A percentile compares a stretch with the other conserved stretches of the same genome.
Evolutionary conservation across 2,888 invertebrate species (phyloP).

Genomic region (Parapristionchus giblindavisi): DNA sequence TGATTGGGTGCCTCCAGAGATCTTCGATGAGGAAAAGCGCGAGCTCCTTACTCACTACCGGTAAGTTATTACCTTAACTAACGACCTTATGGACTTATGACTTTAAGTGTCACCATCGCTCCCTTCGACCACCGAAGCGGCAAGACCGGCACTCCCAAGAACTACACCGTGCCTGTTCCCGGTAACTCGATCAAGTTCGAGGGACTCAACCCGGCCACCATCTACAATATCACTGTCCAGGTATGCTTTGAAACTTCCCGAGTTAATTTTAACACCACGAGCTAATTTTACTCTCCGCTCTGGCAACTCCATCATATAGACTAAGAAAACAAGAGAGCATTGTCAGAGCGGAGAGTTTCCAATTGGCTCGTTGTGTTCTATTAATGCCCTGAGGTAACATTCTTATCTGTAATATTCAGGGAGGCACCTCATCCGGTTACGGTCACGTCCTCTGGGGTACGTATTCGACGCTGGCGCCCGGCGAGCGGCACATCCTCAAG

Average conservation of each 20-base stretch:
- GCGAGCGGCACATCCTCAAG: slow-evolving; percentile 66
- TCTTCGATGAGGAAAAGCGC: slow-evolving; percentile 63
- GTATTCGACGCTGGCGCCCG: slow-evolving; percentile 68
- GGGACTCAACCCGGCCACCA: slow-evolving; percentile 65
- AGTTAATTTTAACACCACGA: background rate
- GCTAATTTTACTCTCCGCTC: too few species aligned
- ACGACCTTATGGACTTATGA: background rate
- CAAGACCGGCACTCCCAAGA: slow-evolving; percentile 61
- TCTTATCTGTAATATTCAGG: too few species aligned
- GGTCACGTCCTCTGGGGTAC: slow-evolving; percentile 69
- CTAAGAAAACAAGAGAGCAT: too few species aligned
- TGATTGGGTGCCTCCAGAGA: slow-evolving; percentile 67
- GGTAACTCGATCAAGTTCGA: slow-evolving; percentile 67
- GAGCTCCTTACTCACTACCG: slow-evolving; percentile 69
- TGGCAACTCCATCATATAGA: too few species aligned
- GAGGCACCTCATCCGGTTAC: slow-evolving; percentile 68
- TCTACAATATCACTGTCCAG: slow-evolving; percentile 70
- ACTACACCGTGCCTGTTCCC: slow-evolving; percentile 66
- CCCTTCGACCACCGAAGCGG: slow-evolving; percentile 62
- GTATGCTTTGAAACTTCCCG: background rate
- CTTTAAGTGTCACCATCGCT: slow-evolving; percentile 64
- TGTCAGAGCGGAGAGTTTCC: background rate
- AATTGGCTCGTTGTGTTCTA: too few species aligned
- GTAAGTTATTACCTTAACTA: background rate
- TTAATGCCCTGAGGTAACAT: too few species aligned